Percentiles rank a stretch among this genome's conserved stretches.
Conservation (phyloP, 2,888 invertebrate species). For the Drosophila subsilvestris region DNA sequence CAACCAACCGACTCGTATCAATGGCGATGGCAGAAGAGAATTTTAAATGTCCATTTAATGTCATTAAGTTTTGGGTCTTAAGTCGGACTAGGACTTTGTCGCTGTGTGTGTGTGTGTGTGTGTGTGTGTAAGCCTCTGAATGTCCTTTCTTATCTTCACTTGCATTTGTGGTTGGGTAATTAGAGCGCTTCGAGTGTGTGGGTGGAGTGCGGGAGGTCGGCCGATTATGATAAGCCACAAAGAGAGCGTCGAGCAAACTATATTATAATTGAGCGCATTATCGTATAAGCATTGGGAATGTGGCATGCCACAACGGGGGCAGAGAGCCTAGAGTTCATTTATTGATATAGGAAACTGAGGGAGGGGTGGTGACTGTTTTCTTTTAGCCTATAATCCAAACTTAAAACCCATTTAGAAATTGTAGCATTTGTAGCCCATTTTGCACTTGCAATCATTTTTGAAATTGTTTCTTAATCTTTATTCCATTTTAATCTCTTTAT, state of each 20-base stretch:
- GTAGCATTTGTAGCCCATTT: background rate
- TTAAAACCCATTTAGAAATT: too few species aligned
- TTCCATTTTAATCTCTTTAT: too few species aligned
- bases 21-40: conserved; percentile 54
- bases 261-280: conserved; percentile 32
- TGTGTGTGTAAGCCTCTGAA: conserved; percentile 13
- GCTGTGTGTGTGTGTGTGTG: background rate
- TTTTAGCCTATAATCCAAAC: too few species aligned
- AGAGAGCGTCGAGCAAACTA: conserved; percentile 13
- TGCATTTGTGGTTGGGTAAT: conserved; percentile 45
- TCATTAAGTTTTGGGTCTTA: conserved; percentile 63
- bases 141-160: conserved; percentile 41
- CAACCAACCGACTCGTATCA: conserved; percentile 12
- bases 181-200: conserved; percentile 2
- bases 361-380: too few species aligned
- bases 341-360: background rate
- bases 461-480: background rate
- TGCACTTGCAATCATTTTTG: too few species aligned
- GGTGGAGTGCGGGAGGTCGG: conserved; percentile 9
- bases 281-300: conserved; percentile 6
- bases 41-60: conserved; percentile 70
- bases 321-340: background rate
- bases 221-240: conserved; percentile 36
- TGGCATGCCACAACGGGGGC: background rate
- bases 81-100: conserved; percentile 25